Conservation (phyloP, 2,888 invertebrate genomes). For the Drosophila silvestris region DNA sequence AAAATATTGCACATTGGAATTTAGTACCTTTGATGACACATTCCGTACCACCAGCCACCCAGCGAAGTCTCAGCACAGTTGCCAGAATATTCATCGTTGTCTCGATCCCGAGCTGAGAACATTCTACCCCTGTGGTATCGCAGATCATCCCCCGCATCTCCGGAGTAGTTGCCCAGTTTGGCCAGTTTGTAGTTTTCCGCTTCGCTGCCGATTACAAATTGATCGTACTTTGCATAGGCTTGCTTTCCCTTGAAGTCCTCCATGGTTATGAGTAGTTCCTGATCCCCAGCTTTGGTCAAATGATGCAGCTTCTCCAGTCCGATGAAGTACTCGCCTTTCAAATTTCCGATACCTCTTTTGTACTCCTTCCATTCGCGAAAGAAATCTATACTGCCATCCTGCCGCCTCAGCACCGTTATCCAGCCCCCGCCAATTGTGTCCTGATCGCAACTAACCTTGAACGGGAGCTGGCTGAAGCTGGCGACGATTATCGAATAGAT, state of each 20-base stretch:
- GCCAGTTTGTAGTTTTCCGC: not conserved
- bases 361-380: constrained; percentile 50
- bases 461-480: not conserved
- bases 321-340: constrained; percentile 47
- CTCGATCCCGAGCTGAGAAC: not conserved
- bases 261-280: not conserved
- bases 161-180: not conserved
- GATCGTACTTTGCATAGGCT: not conserved
- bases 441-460: not conserved
- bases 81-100: not conserved
- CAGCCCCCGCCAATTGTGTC: not conserved
- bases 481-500: not conserved
- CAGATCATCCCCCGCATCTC: not conserved
- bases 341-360: constrained; percentile 40
- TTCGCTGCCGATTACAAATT: not conserved
- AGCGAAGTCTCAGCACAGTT: not conserved
- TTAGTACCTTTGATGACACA: not conserved
- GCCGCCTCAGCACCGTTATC: not conserved
- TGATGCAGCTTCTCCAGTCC: constrained; percentile 49
- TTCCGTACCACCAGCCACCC: not conserved
- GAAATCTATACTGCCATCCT: constrained; percentile 37
- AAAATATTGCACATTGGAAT: not conserved
- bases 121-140: not conserved
- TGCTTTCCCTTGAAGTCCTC: accelerated
- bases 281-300: constrained; percentile 22